These are phyloP conservation scores for Carposina sasakii DNA, from an alignment of 1,140 invertebrate species.

Conservation along the genomic window DNA sequence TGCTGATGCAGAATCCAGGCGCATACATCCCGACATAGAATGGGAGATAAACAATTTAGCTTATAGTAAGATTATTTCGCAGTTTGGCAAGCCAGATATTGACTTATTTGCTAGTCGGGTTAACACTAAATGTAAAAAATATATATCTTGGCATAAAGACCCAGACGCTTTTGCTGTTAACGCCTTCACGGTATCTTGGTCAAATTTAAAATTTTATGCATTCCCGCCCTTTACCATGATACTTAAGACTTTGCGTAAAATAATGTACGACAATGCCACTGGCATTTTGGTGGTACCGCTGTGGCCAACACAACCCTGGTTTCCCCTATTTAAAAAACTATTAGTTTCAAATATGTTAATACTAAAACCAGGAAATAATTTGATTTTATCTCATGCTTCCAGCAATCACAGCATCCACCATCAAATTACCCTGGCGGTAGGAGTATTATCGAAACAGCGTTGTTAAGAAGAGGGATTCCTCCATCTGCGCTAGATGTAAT, in stretches of 20 bases:
- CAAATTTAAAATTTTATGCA: background rate
- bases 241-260: background rate
- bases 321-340: background rate
- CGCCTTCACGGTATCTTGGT: background rate
- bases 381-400: constrained; percentile 3
- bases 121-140: constrained; percentile 11
- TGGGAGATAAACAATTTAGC: background rate
- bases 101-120: constrained; percentile 10
- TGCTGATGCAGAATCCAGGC: constrained; percentile 10
- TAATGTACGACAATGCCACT: background rate
- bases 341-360: background rate
- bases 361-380: background rate
- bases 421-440: background rate
- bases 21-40: constrained; percentile 7
- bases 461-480: background rate
- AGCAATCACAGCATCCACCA: background rate
- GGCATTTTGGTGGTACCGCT: background rate
- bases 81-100: constrained; percentile 9
- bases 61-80: constrained; percentile 1
- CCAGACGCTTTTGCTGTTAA: constrained; percentile 7
- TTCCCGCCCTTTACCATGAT: background rate
- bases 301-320: constrained; percentile 4
- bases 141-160: constrained; percentile 12
- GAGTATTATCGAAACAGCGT: background rate
- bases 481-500: background rate